These are phyloP conservation scores for Thryonomys swinderianus DNA, from an alignment of 2,113 vertebrate species.

Conservation along the genomic window DNA sequence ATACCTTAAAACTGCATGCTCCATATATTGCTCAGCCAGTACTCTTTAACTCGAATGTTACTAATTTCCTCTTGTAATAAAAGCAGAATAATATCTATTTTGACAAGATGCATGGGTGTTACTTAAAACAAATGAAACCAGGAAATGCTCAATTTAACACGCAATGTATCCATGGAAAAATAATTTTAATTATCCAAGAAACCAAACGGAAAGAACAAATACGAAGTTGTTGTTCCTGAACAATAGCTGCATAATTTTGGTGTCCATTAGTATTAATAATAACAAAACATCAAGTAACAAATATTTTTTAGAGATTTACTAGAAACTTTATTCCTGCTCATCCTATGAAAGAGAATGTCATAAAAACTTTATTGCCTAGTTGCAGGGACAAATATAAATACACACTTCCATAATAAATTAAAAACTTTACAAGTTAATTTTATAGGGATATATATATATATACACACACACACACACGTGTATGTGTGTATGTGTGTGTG, in stretches of 20 bases:
- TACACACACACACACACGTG: too few species aligned
- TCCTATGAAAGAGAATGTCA: not conserved
- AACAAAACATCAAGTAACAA: not conserved
- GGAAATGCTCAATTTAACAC: not conserved
- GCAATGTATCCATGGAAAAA: not conserved
- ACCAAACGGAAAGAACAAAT: not conserved
- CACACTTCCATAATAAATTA: not conserved
- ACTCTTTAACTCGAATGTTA: not conserved
- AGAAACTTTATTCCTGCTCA: not conserved
- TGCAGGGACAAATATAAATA: not conserved
- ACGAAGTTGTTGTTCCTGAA: not conserved
- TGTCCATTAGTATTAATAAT: not conserved
- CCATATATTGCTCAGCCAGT: not conserved
- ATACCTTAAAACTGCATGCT: not conserved
- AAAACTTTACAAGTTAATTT: not conserved
- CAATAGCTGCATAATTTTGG: not conserved
- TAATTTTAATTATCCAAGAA: not conserved
- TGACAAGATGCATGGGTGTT: not conserved
- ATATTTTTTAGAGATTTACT: not conserved
- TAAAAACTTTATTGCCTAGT: not conserved
- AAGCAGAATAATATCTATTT: not conserved
- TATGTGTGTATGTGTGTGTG: too few species aligned
- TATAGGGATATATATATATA: not conserved
- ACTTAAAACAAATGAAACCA: not conserved
- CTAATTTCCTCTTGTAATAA: not conserved